Base-by-base conservation (phyloP, 2,797 vertebrate genomes). In the Betta splendens region DNA sequence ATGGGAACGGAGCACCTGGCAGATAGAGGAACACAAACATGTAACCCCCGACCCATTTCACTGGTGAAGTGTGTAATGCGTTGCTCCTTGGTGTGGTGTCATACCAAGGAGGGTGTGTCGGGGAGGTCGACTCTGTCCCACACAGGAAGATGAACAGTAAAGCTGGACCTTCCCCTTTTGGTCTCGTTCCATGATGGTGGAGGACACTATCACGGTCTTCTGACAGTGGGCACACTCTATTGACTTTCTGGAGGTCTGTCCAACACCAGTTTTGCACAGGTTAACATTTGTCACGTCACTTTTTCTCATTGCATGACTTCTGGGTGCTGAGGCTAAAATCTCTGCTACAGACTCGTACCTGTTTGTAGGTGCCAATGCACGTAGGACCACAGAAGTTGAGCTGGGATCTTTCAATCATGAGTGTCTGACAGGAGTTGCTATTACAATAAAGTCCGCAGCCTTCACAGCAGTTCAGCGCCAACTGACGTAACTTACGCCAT, bases 401-500 rank as follows among this genome's bases (percentile, higher is more conserved):
- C 54, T 93, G 92, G 25, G 93, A 89, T 16, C 93, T 94, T 50
- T 97, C 96, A n/a, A 98, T 92, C 35, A 92, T 94, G 36, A 98
- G 94, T 36, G 94, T 46, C 37, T 97, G 95, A 59, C 94, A 96
- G 31, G 95, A 94, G 70, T 88, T 93, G 32, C 91, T 97, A 51
- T 94, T 98, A 70, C 95, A 97, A 80, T 97, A 97, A 1, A 95
- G 95, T 1, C 97, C 96, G 3, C 98, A 99, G 46, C 94, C 95
- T 79, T 99, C 97, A 47, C 98, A 99, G 88, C 95, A 97, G 91
- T 98, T 99, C 96, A 99, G 95, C 59, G 95, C 97, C 44, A 99
- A 76, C 75, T 98, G 94, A 69, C 96, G 94, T 23, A 94, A 93
- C 2, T 94, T 95, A 12, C 97, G 95, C 90, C 98, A 99, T 12